Conservation (phyloP, 2,113 vertebrate genomes). For the Athene cunicularia region DNA sequence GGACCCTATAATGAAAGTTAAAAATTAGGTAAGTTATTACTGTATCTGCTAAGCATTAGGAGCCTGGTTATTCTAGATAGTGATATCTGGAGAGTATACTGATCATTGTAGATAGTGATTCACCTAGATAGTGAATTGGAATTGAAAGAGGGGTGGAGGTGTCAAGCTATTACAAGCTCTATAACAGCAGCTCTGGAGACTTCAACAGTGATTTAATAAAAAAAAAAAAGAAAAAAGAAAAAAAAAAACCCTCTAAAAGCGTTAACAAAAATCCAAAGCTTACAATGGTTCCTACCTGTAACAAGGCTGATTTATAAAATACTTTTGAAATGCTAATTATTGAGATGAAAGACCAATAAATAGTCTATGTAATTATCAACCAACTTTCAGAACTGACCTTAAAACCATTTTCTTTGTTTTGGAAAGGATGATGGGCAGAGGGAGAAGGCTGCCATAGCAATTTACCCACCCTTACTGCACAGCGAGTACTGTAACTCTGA, state of each 20-base stretch:
- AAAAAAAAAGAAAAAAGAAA: neutral
- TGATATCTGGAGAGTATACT: conserved; percentile 20
- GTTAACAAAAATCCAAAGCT: neutral
- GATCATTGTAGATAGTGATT: conserved; percentile 29
- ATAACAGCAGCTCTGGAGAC: neutral
- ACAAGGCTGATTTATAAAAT: conserved; percentile 12
- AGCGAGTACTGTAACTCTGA: neutral
- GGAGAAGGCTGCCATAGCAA: neutral
- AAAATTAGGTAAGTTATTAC: conserved; percentile 29
- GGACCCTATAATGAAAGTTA: neutral
- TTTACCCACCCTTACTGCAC: neutral
- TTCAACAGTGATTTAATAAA: neutral
- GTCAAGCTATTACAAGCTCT: conserved; percentile 14
- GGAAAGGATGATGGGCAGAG: neutral
- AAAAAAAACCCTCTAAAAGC: neutral
- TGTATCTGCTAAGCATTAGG: neutral
- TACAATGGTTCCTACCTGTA: neutral
- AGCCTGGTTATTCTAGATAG: conserved; percentile 20
- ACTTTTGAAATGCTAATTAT: conserved; percentile 37
- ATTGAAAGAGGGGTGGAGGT: neutral
- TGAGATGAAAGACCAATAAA: conserved; percentile 14
- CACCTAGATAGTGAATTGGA: conserved; percentile 1
- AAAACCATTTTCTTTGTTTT: neutral
- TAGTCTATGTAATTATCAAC: neutral
- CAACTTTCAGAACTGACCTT: conserved; percentile 8